phyloP scores from a whole-genome alignment of 37 sponge, comb jelly and placozoan genomes.

The Bolinopsis microptera region DNA sequence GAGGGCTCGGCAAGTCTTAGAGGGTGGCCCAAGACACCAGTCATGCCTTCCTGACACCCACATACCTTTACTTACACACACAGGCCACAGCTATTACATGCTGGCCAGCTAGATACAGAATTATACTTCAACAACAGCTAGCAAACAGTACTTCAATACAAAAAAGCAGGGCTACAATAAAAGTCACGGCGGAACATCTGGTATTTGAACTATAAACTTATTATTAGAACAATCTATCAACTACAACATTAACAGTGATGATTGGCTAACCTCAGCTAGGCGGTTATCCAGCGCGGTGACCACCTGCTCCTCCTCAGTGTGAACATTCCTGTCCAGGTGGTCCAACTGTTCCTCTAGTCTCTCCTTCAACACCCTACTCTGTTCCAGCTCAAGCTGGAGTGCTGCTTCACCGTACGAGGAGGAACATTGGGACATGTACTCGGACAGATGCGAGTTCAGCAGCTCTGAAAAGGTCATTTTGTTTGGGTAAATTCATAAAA shows the following conservation, averaged over 20 bases:
- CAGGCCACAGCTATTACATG: neutral
- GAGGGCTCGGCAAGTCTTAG: too few relatives aligned
- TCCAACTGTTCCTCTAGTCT: slow-evolving; percentile 63
- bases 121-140: neutral
- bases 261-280: slow-evolving; percentile 35
- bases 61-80: neutral
- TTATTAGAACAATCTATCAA: too few relatives aligned
- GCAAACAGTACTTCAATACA: neutral
- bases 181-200: too few relatives aligned
- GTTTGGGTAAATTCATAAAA: too few relatives aligned
- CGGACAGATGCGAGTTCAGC: slow-evolving; percentile 1
- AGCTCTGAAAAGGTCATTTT: too few relatives aligned
- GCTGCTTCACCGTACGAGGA: slow-evolving; percentile 64
- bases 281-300: neutral
- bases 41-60: neutral
- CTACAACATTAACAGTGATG: too few relatives aligned
- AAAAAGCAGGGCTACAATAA: neutral
- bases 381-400: slow-evolving; percentile 28
- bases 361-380: slow-evolving; percentile 44
- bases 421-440: slow-evolving; percentile 47
- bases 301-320: slow-evolving; percentile 42
- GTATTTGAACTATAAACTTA: too few relatives aligned
- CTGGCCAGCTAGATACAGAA: neutral
- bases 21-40: neutral
- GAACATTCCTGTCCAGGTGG: neutral